Base-by-base conservation (phyloP, 1,140 invertebrate species). In the Drosophila rhopaloa region DNA sequence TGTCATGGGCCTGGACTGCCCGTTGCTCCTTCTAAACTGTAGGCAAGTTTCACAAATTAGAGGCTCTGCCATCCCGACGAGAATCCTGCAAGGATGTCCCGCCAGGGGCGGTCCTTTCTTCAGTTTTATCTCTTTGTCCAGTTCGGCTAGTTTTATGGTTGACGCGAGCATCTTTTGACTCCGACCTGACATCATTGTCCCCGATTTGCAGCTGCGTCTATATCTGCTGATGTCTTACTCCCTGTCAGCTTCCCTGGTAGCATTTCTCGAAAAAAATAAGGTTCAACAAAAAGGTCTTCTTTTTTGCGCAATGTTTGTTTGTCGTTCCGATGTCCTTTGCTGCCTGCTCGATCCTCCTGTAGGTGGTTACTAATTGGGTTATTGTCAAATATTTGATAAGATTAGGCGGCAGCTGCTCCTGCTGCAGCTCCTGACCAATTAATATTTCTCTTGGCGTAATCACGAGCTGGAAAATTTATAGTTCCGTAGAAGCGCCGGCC, bases 321-420 rank as follows among this genome's bases (percentile, higher is more conserved):
- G 50, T 65, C 38, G 6, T 37, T 38, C 29, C 14, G 37, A 47
- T 63, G 38, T 78, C 46, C 63, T 68, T 48, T 40, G 29, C 55
- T 32, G 32, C 19, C 61, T 14, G 11, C 60, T 14, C 19, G 50
- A 58, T 53, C 47, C 59, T 78, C 57, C 80, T 80, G 77, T 83
- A 89, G 84, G 84, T 89, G 84, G 84, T 89, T 89, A 77, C 84
- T 89, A 89, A 89, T 89, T 89, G 84, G 84, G 65, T 88, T 88
- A 88, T 88, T 88, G 83, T 88, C 83, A 88, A 75, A 82, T 82
- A 79, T 82, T 88, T 78, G 84, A 89, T 89, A 89, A 89, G 84
- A 79, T 89, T 89, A 74, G 75, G 37, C 43, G 53, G 72, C 80
- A 83, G 76, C 83, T 79, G 75, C 78, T 35, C 47, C 58, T 58